These are phyloP conservation scores for Neoarius graeffei DNA, from an alignment of 2,113 vertebrate genomes.

Conservation along the genomic window DNA sequence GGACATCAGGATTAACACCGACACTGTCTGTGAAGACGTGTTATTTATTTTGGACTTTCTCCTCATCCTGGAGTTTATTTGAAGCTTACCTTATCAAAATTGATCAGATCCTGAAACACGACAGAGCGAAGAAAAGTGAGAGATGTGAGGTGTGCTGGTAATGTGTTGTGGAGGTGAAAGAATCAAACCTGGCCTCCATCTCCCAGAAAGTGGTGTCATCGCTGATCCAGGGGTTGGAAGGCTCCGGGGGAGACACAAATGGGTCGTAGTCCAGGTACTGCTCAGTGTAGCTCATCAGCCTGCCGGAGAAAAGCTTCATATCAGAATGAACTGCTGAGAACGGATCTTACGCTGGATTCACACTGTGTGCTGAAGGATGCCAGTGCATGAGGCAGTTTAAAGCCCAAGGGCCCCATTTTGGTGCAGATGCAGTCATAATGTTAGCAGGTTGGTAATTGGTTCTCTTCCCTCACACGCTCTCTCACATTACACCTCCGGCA, in stretches of 20 bases:
- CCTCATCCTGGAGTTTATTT: neutral
- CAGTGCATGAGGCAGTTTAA: neutral
- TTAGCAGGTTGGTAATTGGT: neutral
- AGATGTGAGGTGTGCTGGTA: neutral
- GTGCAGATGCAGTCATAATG: neutral
- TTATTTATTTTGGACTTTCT: neutral
- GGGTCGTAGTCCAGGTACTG: conserved; percentile 95
- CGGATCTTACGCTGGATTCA: neutral
- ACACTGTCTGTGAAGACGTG: neutral
- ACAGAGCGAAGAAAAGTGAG: neutral
- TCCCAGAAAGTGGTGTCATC: conserved; percentile 91
- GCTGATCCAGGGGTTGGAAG: conserved; percentile 92
- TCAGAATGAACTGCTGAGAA: neutral
- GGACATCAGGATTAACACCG: neutral
- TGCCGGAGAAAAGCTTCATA: conserved; percentile 58
- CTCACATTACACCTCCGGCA: too few species aligned
- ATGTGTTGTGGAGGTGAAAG: neutral
- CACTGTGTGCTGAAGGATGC: neutral
- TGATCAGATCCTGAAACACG: neutral
- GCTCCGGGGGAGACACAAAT: conserved; percentile 85
- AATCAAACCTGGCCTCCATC: conserved; percentile 84
- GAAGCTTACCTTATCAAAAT: neutral
- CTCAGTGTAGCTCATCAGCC: conserved; percentile 92
- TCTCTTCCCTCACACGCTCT: neutral
- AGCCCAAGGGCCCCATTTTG: too few species aligned